Evolutionary conservation across 2,888 invertebrate species (phyloP).

Genomic region (Habrosyne pyritoides): DNA sequence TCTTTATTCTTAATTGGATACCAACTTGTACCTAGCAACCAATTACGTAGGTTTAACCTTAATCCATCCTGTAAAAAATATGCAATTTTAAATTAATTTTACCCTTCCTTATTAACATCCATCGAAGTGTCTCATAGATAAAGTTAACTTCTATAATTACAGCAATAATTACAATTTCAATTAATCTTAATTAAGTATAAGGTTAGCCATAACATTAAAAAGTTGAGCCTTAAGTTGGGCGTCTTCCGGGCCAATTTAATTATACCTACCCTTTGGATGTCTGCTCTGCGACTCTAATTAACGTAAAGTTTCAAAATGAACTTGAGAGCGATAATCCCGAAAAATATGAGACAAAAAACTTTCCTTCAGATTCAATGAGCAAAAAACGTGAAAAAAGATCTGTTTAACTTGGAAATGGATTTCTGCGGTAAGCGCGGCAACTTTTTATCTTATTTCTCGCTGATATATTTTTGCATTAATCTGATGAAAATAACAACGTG

Average conservation of each 20-base stretch:
- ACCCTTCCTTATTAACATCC: not conserved
- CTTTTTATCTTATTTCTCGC: constrained; percentile 62
- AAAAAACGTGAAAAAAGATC: constrained; percentile 65
- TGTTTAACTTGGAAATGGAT: constrained; percentile 78
- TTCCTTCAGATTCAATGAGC: constrained; percentile 56
- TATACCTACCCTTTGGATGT: constrained; percentile 33
- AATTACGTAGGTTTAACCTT: not conserved
- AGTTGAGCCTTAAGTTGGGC: constrained; percentile 27
- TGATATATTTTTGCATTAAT: constrained; percentile 65
- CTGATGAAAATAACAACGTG: constrained; percentile 54
- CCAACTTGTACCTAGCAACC: not conserved
- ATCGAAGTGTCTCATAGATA: constrained; percentile 1
- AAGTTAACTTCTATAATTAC: constrained; percentile 5
- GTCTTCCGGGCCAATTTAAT: constrained; percentile 33
- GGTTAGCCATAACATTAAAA: constrained; percentile 31
- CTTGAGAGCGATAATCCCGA: constrained; percentile 45
- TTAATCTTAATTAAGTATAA: constrained; percentile 9
- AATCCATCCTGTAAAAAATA: not conserved
- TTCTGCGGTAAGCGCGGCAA: constrained; percentile 68
- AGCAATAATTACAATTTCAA: constrained; percentile 4
- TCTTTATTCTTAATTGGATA: not conserved
- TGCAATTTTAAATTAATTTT: not conserved
- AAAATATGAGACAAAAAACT: constrained; percentile 58
- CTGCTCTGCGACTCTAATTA: constrained; percentile 42
- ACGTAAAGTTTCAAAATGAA: constrained; percentile 44